A percentile compares a stretch with the other conserved stretches of the same genome.
These are phyloP conservation scores for Podocnemis expansa DNA, from an alignment of 2,113 vertebrate species.

Conservation along the genomic window DNA sequence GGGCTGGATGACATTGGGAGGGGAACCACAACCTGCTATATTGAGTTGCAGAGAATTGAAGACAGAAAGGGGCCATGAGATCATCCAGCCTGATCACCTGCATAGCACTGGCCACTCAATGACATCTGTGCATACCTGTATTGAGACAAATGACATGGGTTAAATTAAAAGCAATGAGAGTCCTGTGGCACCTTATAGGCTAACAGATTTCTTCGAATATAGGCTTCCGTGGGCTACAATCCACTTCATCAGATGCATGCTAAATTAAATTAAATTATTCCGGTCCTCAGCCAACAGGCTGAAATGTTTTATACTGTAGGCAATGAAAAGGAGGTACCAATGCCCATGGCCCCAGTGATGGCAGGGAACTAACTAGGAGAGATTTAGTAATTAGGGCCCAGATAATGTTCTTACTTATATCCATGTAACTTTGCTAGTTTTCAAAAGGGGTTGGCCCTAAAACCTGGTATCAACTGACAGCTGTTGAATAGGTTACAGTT, in stretches of 20 bases:
- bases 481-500: background rate
- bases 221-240: too few relatives aligned
- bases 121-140: background rate
- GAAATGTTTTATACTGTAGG: background rate
- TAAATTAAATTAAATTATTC: background rate
- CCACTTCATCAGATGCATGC: too few relatives aligned
- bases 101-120: background rate
- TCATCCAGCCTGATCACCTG: background rate
- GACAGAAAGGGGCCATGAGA: background rate
- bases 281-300: background rate
- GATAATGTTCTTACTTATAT: background rate
- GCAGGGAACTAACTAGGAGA: background rate
- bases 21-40: background rate
- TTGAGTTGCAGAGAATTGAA: background rate
- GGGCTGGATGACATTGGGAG: background rate
- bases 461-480: constrained; percentile 14
- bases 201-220: too few relatives aligned
- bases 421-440: background rate
- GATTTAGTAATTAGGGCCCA: background rate
- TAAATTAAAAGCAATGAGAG: too few relatives aligned
- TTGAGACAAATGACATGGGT: background rate
- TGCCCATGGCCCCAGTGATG: background rate
- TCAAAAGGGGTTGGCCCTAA: constrained; percentile 32
- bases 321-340: background rate
- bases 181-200: too few relatives aligned